Evolutionary conservation across 2,113 vertebrate species (phyloP).

Genomic region (Dryoscopus gambensis): DNA sequence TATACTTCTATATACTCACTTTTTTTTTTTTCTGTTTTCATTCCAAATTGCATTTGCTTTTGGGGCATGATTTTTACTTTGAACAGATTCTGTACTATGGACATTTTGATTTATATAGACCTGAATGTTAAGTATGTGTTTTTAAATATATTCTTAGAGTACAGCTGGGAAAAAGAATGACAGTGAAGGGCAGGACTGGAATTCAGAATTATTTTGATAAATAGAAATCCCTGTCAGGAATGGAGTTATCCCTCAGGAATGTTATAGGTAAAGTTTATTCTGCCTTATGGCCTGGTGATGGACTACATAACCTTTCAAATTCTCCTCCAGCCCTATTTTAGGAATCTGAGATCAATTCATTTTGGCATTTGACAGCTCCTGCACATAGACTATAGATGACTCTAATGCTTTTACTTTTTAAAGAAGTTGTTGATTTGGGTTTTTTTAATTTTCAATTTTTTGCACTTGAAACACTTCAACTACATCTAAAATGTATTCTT

Average conservation of each 20-base stretch:
- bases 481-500: neutral
- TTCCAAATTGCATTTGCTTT: neutral
- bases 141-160: neutral
- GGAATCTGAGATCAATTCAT: constrained; percentile 21
- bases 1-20: neutral
- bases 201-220: neutral
- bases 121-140: neutral
- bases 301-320: constrained; percentile 44
- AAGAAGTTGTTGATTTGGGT: neutral
- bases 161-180: neutral
- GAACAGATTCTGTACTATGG: neutral
- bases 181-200: neutral
- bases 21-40: neutral
- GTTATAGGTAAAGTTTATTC: constrained; percentile 30
- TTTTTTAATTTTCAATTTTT: neutral
- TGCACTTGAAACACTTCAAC: neutral
- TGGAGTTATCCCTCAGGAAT: neutral
- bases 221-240: neutral
- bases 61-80: neutral
- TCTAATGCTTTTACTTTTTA: neutral
- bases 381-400: neutral
- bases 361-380: constrained; percentile 2
- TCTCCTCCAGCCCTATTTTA: neutral
- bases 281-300: constrained; percentile 27
- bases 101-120: neutral